These are phyloP conservation scores for Lagocephalus sceleratus DNA, from an alignment of 2,797 vertebrate species.

Conservation along the genomic window DNA sequence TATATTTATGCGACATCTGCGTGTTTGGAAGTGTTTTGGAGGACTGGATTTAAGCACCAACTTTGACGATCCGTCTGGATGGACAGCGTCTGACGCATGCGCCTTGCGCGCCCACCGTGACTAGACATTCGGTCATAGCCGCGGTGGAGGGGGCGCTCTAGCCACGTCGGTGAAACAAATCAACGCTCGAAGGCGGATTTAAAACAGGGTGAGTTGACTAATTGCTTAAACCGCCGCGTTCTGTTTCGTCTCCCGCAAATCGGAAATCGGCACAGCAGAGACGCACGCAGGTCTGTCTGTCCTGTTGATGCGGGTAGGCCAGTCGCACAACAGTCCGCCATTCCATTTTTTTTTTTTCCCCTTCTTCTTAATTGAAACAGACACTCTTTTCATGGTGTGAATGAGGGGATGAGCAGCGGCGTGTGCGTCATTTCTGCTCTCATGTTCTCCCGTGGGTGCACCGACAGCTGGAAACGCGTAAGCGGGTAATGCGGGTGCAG, in stretches of 20 bases:
- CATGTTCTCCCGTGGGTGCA: slow-evolving; percentile 24
- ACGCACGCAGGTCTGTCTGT: slow-evolving; percentile 36
- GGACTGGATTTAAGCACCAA: too few species aligned
- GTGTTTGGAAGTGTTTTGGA: too few species aligned
- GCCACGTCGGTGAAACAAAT: slow-evolving; percentile 66
- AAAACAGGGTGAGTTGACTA: slow-evolving; percentile 63
- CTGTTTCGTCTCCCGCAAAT: slow-evolving; percentile 29
- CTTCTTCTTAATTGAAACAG: slow-evolving; percentile 54
- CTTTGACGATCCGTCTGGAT: not conserved
- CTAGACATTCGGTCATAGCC: slow-evolving; percentile 75
- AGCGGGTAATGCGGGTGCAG: slow-evolving; percentile 59
- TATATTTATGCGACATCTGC: too few species aligned
- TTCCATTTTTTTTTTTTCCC: slow-evolving; percentile 46
- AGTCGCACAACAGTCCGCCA: slow-evolving; percentile 73
- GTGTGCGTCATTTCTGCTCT: slow-evolving; percentile 42
- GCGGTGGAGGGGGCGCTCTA: slow-evolving; percentile 70
- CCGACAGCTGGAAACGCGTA: slow-evolving; percentile 31
- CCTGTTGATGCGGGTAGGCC: slow-evolving; percentile 68
- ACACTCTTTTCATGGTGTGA: slow-evolving; percentile 29
- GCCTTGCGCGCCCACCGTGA: slow-evolving; percentile 50
- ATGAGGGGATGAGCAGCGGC: slow-evolving; percentile 17
- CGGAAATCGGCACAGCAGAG: slow-evolving; percentile 34
- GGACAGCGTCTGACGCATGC: slow-evolving; percentile 59
- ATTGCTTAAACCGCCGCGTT: slow-evolving; percentile 53
- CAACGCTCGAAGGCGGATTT: slow-evolving; percentile 65